Base-by-base conservation (phyloP, 2,888 invertebrate species). In the Hofmannophila pseudospretella region DNA sequence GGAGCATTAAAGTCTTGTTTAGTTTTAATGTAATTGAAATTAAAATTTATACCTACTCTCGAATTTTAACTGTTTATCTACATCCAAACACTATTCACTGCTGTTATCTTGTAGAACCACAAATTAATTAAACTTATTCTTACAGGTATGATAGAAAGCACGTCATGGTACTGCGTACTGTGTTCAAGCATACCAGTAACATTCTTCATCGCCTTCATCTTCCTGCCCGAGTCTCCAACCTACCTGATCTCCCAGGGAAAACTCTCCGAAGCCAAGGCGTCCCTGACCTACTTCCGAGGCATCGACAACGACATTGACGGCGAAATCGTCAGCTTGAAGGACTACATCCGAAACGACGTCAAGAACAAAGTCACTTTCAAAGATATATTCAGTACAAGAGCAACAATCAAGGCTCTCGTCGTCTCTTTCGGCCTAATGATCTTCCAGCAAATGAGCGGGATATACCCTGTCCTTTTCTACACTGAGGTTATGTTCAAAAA, bases 141-240 rank as follows among this genome's bases (percentile, higher is more conserved):
- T 73, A 7, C 77, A 88, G 88, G 86, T 52, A 59, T 86, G 61
- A 69, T 81, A 0, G 72, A 72, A 32, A 79, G 62, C 27, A 66
- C 71, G 20, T 63, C 76, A 1, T 80, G 84, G 78, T 50, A 84
- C 1, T 78, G 81, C 11, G 56, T 86, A 1, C 67, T 88, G 3
- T 77, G 76, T 30, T 77, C 84, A 1, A 72, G 68, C 30, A 61
- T 87, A 32, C 87, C 88, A 0, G 64, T 80, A 2, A 67, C 75
- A 1, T 88, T 78, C 53, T 88, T 88, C 57, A 48, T 84, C 1
- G 81, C 77, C 1, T 89, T 90, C 60, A 84, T 89, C n/a, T 88
- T 90, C 43, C 84, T 94, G 40, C 94, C 94, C 0, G 94, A 94
- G 67, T 92, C 93, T 0, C 93, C 94, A 0, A 84, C 90, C 2